Evolutionary conservation across 2,113 vertebrate genomes (phyloP).

Genomic region (Scomber japonicus): DNA sequence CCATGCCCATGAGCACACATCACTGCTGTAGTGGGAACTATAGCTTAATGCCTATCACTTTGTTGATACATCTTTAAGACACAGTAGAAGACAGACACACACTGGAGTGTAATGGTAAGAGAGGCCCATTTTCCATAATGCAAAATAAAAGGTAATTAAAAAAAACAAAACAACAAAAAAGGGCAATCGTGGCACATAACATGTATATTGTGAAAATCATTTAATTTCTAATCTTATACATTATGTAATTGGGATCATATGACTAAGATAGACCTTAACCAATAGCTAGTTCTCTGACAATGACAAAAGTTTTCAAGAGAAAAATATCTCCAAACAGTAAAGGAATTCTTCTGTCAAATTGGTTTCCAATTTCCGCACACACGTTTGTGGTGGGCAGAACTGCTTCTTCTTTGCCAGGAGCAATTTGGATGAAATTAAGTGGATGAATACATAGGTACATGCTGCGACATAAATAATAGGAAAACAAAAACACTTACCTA

Average conservation of each 20-base stretch:
- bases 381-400: not conserved
- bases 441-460: slow-evolving; percentile 25
- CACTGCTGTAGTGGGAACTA: not conserved
- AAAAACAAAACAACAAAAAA: not conserved
- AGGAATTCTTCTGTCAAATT: slow-evolving; percentile 1
- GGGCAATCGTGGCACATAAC: not conserved
- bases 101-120: not conserved
- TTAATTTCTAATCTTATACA: too few relatives aligned
- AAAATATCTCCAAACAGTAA: not conserved
- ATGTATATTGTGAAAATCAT: not conserved
- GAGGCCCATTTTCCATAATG: not conserved
- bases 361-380: too few relatives aligned
- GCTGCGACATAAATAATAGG: slow-evolving; percentile 16
- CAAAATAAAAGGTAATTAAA: not conserved
- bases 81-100: not conserved
- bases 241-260: not conserved
- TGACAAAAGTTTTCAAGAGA: not conserved
- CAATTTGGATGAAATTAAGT: slow-evolving; percentile 50
- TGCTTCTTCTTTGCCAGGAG: slow-evolving; percentile 28
- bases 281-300: not conserved
- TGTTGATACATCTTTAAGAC: not conserved
- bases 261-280: not conserved
- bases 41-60: not conserved
- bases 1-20: not conserved
- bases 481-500: slow-evolving; percentile 69